These are phyloP conservation scores for Chlamydotis undulata DNA, from an alignment of 2,113 vertebrate species.

Conservation along the genomic window DNA sequence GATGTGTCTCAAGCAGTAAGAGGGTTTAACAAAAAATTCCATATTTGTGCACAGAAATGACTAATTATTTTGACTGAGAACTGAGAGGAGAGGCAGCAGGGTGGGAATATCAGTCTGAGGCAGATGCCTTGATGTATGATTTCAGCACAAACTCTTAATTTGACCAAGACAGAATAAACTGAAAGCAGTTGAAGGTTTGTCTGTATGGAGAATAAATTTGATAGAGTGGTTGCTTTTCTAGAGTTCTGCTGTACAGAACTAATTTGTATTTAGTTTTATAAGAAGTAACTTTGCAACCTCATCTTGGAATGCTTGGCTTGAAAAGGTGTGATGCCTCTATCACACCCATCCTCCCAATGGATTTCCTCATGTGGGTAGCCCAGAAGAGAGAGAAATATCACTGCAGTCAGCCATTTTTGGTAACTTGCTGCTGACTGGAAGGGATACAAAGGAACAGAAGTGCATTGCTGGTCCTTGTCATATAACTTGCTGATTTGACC, in stretches of 20 bases:
- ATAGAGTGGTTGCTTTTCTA: not conserved
- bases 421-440: not conserved
- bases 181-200: not conserved
- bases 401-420: not conserved
- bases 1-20: not conserved
- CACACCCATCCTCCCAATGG: not conserved
- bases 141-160: not conserved
- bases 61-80: slow-evolving; percentile 50
- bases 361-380: not conserved
- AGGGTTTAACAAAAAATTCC: not conserved
- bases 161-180: not conserved
- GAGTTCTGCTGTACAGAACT: not conserved
- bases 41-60: slow-evolving; percentile 31
- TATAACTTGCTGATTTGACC: not conserved
- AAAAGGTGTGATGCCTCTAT: not conserved
- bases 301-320: not conserved
- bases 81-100: not conserved
- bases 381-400: not conserved
- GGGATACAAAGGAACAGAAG: not conserved
- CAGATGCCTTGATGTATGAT: not conserved
- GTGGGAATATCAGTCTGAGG: slow-evolving; percentile 19
- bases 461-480: not conserved
- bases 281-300: not conserved
- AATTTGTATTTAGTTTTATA: not conserved
- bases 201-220: not conserved